phyloP scores from a whole-genome alignment of 30 jellyfish, hydroid and myxozoan genomes.

The Cassiopea xamachana region DNA sequence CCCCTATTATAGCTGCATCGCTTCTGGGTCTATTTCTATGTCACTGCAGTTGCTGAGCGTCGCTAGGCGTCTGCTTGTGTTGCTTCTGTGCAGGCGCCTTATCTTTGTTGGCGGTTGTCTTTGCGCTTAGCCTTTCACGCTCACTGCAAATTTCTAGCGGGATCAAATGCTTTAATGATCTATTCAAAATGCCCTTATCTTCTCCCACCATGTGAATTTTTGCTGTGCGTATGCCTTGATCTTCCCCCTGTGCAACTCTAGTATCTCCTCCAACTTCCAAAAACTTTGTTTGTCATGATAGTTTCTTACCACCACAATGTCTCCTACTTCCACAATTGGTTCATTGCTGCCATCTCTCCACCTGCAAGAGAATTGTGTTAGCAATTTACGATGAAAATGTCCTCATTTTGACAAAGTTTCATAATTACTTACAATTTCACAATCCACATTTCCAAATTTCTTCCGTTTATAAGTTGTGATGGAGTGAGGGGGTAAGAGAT shows the following conservation, averaged over 20 bases:
- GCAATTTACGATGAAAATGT: conserved; percentile 23
- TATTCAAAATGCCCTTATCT: conserved; percentile 15
- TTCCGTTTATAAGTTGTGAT: conserved; percentile 50
- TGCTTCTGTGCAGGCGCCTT: conserved; percentile 9
- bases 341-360: conserved; percentile 32
- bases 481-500: conserved; percentile 54
- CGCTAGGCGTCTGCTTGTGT: conserved; percentile 27
- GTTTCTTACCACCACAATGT: conserved; percentile 18
- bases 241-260: conserved; percentile 22
- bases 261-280: conserved; percentile 30
- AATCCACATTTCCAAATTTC: conserved; percentile 44
- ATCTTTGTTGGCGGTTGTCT: not conserved
- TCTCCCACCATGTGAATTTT: conserved; percentile 21
- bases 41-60: conserved; percentile 2
- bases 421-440: conserved; percentile 43
- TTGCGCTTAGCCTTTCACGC: conserved; percentile 7
- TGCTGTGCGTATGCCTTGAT: conserved; percentile 22
- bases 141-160: conserved; percentile 25
- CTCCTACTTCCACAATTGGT: conserved; percentile 39
- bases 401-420: conserved; percentile 37
- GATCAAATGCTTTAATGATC: conserved; percentile 12
- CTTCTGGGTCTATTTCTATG: conserved; percentile 14
- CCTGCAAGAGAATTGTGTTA: conserved; percentile 25
- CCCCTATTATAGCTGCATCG: conserved; percentile 32
- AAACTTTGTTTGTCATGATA: conserved; percentile 25